phyloP scores from a whole-genome alignment of 2,797 vertebrate species.

The Pelochelys cantorii region DNA sequence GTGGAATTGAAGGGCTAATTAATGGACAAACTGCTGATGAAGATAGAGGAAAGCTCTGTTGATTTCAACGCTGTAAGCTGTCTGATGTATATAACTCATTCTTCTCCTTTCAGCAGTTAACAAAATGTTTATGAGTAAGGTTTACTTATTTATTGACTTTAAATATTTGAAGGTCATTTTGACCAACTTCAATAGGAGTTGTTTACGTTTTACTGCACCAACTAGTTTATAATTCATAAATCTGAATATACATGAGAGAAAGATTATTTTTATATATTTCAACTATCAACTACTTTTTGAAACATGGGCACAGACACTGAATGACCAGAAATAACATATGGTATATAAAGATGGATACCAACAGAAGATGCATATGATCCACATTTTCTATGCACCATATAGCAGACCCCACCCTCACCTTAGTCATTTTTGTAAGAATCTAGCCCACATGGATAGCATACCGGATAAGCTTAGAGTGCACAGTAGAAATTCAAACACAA shows the following conservation, averaged over 20 bases:
- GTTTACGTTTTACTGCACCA: not conserved
- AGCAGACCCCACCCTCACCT: not conserved
- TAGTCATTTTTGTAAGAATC: constrained; percentile 5
- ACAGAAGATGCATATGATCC: not conserved
- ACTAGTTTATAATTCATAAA: constrained; percentile 1
- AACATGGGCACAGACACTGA: not conserved
- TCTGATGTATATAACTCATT: constrained; percentile 74
- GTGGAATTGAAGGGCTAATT: constrained; percentile 93
- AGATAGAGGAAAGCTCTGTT: constrained; percentile 79
- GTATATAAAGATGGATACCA: not conserved
- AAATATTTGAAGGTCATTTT: constrained; percentile 74
- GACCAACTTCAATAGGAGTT: constrained; percentile 12
- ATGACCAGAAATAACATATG: fast-evolving
- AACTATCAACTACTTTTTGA: constrained; percentile 5
- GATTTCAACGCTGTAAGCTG: constrained; percentile 78
- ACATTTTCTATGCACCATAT: constrained; percentile 28
- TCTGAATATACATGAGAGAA: not conserved
- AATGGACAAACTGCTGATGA: constrained; percentile 88
- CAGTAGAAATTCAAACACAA: not conserved
- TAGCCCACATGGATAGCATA: not conserved
- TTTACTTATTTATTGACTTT: constrained; percentile 58
- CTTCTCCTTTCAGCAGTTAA: constrained; percentile 61
- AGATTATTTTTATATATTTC: constrained; percentile 4
- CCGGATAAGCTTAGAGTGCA: not conserved
- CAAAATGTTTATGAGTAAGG: constrained; percentile 62